Base-by-base conservation (phyloP, 2,888 invertebrate species). In the Cryptus armator region DNA sequence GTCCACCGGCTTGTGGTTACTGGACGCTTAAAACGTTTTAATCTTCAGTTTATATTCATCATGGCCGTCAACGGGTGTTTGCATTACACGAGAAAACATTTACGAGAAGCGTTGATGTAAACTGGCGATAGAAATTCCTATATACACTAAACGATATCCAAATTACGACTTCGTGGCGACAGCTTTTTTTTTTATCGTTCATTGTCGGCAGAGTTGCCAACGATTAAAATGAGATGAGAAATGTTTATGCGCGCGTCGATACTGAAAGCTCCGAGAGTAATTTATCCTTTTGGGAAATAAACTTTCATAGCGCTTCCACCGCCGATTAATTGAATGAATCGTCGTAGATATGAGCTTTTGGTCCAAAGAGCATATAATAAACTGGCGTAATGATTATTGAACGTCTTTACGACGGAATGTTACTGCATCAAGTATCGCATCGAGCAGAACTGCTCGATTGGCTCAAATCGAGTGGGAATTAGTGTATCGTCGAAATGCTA, bases 31-130 rank as follows among this genome's bases (percentile, higher is more conserved):
- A 74, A 78, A 78, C 51, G 62, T 37, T 78, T 78, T 79, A 79
- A 82, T 82, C 51, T 70, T 66, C 67, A 51, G 51, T 81, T 84
- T 81, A 78, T 64, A 74, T 77, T 78, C 74, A 74, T 62, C 62
- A 44, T 74, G 59, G 16, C 37, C 76, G 76, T 62, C 51, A 76
- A 48, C 51, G 53, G 19, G 19, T 66, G 37, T 66, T 32, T 51
- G 76, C 19, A 66, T 32, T 48, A 37, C 46, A 5, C 75, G 75
- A 32, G 64, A 14, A 16, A 75, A 74, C 56, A 12, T 74, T 64
- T 48, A 48, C 19, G 62, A 64, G n/a, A n/a, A 12, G n/a, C 6
- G 64, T 32, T 56, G 10, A 24, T 10, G 56, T n/a, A 5, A 14
- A 53, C n/a, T 37, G 24, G 37, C 75, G 32, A 59, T 16, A 14